Evolutionary conservation across 2,797 vertebrate species (phyloP).

Genomic region (Acropternis orthonyx): DNA sequence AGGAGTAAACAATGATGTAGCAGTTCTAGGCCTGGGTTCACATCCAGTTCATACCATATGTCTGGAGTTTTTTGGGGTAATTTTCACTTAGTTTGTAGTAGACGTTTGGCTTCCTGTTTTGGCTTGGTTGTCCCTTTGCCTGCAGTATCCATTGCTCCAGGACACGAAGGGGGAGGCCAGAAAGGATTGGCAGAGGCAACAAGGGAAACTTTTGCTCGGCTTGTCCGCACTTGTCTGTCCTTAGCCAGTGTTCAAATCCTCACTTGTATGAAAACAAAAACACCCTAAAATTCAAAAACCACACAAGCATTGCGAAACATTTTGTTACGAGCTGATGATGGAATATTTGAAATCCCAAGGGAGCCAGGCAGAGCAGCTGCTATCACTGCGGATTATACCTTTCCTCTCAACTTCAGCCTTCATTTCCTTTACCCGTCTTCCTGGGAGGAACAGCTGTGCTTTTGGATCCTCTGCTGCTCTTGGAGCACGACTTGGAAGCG

Average conservation of each 20-base stretch:
- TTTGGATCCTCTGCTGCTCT: slow-evolving; percentile 33
- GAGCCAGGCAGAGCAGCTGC: slow-evolving; percentile 58
- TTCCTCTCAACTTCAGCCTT: slow-evolving; percentile 58
- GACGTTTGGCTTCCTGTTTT: slow-evolving; percentile 52
- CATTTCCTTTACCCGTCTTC: slow-evolving; percentile 59
- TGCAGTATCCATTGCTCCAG: neutral
- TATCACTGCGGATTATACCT: slow-evolving; percentile 59
- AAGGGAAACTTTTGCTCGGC: neutral
- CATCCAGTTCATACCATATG: slow-evolving; percentile 28
- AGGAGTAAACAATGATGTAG: slow-evolving; percentile 51
- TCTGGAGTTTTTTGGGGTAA: neutral
- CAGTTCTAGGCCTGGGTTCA: slow-evolving; percentile 32
- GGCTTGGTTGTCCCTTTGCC: neutral
- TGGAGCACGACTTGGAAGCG: neutral
- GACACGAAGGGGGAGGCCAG: neutral
- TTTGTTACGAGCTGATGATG: slow-evolving; percentile 33
- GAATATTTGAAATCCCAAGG: slow-evolving; percentile 27
- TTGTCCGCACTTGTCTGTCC: neutral
- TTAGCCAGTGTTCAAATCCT: neutral
- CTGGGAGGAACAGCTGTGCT: slow-evolving; percentile 59
- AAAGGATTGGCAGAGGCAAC: neutral
- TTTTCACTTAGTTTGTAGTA: slow-evolving; percentile 30
- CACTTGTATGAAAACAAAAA: neutral
- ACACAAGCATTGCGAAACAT: neutral
- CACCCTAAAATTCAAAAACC: neutral